These are phyloP conservation scores for Ophonus ardosiacus DNA, from an alignment of 2,888 invertebrate genomes.

Conservation along the genomic window DNA sequence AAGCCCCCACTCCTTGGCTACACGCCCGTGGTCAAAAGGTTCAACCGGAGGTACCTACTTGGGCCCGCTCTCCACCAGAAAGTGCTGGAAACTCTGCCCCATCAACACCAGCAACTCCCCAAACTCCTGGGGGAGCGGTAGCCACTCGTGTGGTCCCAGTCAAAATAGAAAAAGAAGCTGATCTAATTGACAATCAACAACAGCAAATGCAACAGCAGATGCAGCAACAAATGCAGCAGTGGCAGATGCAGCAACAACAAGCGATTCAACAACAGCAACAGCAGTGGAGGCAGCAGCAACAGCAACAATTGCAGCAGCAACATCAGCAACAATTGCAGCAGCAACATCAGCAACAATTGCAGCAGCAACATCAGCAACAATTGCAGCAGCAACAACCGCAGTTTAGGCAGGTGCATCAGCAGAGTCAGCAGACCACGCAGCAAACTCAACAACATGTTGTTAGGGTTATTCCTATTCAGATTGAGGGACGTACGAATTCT, in stretches of 20 bases:
- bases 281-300: constrained; percentile 69
- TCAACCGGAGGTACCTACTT: constrained; percentile 77
- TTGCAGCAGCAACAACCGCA: too few relatives aligned
- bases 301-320: constrained; percentile 66
- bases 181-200: constrained; percentile 34
- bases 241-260: constrained; percentile 44
- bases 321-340: constrained; percentile 54
- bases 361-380: too few relatives aligned
- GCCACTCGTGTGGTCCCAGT: constrained; percentile 80
- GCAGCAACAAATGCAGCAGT: constrained; percentile 62
- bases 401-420: too few relatives aligned
- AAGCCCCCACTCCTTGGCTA: constrained; percentile 81
- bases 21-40: constrained; percentile 73
- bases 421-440: too few relatives aligned
- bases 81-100: constrained; percentile 15
- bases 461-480: constrained; percentile 83
- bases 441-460: constrained; percentile 66
- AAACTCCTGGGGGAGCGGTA: constrained; percentile 74
- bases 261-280: constrained; percentile 68
- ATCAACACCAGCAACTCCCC: constrained; percentile 70
- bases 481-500: constrained; percentile 76
- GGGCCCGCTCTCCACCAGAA: constrained; percentile 72
- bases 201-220: constrained; percentile 66
- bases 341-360: too few relatives aligned
- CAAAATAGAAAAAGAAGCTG: constrained; percentile 76